Conservation (phyloP, 2,113 vertebrate genomes). For the Pelusios castaneus region DNA sequence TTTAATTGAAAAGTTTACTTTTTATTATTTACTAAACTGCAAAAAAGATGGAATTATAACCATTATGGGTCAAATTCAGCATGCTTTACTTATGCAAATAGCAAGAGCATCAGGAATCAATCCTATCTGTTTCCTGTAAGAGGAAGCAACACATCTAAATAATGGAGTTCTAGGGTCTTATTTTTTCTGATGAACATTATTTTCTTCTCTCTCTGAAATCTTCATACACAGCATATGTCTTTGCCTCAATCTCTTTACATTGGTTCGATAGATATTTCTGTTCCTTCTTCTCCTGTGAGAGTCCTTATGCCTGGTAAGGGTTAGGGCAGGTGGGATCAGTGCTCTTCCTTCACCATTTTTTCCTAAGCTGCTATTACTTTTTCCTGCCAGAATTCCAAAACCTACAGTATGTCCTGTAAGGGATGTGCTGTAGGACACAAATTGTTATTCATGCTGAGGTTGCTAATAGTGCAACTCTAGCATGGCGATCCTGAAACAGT, state of each 20-base stretch:
- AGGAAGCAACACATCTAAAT: not conserved
- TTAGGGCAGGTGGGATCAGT: not conserved
- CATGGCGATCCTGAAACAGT: conserved; percentile 26
- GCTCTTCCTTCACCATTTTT: not conserved
- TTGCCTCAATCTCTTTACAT: conserved; percentile 8
- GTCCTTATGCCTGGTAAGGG: conserved; percentile 12
- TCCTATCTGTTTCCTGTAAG: not conserved
- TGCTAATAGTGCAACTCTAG: not conserved
- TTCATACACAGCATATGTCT: not conserved
- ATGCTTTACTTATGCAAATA: not conserved
- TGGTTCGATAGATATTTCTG: conserved; percentile 53
- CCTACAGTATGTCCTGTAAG: conserved; percentile 9
- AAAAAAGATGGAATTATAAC: not conserved
- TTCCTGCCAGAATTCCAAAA: conserved; percentile 35
- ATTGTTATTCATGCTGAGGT: conserved; percentile 57
- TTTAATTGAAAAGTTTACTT: conserved; percentile 14
- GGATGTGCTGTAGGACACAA: conserved; percentile 61
- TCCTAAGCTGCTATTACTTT: conserved; percentile 20
- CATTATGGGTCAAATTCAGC: conserved; percentile 43
- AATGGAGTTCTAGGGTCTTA: not conserved
- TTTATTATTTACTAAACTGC: conserved; percentile 37
- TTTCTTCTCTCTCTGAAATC: not conserved
- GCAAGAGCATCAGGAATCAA: not conserved
- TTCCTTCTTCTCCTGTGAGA: not conserved
- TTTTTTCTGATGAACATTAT: not conserved